Conservation (phyloP, 2,113 vertebrate species). For the Corythaixoides concolor region DNA sequence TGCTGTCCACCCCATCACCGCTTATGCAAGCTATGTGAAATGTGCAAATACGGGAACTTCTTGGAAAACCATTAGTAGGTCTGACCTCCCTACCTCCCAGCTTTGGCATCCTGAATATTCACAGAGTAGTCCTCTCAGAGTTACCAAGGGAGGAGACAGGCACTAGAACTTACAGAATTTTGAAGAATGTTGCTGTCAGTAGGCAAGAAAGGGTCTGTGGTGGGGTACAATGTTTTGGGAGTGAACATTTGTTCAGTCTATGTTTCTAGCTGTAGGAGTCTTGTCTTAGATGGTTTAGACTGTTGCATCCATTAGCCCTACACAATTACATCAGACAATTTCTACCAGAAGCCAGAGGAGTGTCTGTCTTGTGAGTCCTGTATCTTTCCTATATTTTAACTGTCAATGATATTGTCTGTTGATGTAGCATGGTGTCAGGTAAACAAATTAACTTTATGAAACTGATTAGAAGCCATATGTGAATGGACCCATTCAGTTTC, state of each 20-base stretch:
- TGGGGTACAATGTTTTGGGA: neutral
- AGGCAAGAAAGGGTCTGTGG: neutral
- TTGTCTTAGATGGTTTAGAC: neutral
- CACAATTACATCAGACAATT: neutral
- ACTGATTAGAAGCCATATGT: neutral
- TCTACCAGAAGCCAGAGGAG: neutral
- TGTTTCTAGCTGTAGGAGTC: neutral
- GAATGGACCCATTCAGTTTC: neutral
- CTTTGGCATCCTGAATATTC: neutral
- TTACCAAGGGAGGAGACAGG: neutral
- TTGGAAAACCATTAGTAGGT: neutral
- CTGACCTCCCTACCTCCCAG: neutral
- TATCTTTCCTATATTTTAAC: neutral
- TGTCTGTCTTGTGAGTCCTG: neutral
- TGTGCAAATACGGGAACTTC: neutral
- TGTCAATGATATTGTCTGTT: neutral
- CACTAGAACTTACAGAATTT: neutral
- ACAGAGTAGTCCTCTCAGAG: neutral
- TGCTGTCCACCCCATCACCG: neutral
- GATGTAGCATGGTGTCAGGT: neutral
- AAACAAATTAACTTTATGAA: neutral
- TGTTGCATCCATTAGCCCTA: neutral
- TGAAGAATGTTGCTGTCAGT: neutral
- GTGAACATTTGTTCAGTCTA: neutral
- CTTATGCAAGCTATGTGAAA: neutral